phyloP scores from a whole-genome alignment of 2,797 vertebrate genomes.

The Fringilla coelebs region DNA sequence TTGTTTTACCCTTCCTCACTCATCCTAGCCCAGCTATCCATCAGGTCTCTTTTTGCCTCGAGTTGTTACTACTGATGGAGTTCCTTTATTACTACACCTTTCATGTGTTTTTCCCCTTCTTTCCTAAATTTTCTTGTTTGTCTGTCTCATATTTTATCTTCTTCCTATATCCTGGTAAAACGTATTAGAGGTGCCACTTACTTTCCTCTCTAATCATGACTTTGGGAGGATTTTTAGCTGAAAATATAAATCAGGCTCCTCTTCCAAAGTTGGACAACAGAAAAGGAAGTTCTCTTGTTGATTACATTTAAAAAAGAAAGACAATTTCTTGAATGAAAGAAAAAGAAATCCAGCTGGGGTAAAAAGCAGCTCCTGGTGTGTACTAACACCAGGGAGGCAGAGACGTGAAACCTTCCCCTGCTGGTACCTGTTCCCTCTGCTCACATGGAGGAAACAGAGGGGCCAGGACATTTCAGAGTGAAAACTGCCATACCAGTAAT shows the following conservation, averaged over 20 bases:
- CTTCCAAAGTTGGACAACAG: background rate
- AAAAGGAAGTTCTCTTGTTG: background rate
- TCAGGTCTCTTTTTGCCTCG: background rate
- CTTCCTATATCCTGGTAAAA: background rate
- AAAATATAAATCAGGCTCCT: background rate
- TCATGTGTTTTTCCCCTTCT: background rate
- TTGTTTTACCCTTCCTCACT: background rate
- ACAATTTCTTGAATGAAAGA: background rate
- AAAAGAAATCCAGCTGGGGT: background rate
- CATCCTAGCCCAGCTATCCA: background rate
- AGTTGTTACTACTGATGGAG: background rate
- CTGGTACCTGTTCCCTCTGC: background rate
- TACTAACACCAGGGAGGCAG: background rate
- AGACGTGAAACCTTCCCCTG: background rate
- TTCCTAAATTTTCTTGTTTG: background rate
- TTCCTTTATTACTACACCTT: background rate
- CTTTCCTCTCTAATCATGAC: background rate
- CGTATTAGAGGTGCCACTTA: background rate
- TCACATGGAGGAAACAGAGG: background rate
- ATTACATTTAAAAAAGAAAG: background rate
- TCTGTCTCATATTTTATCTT: background rate
- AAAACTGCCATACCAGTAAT: background rate
- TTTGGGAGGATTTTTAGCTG: background rate
- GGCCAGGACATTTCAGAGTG: background rate
- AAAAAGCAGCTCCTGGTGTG: background rate